Conservation (phyloP, 2,113 vertebrate species). For the Trogon melanurus region DNA sequence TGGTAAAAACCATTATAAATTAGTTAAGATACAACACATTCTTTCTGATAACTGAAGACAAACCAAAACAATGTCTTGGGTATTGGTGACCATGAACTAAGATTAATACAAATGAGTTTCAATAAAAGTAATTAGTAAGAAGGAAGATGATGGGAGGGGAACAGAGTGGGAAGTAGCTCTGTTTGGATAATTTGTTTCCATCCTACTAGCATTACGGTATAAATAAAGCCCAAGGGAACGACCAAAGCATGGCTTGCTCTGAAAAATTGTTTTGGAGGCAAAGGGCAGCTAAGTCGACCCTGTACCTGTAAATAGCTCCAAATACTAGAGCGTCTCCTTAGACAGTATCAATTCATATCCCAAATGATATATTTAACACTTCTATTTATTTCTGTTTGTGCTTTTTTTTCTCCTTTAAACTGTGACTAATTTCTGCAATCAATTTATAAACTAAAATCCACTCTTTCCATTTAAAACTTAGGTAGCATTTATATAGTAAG, state of each 20-base stretch:
- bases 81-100: background rate
- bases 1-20: background rate
- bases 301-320: slow-evolving; percentile 24
- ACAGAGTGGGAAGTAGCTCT: background rate
- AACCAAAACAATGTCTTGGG: background rate
- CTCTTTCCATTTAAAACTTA: slow-evolving; percentile 26
- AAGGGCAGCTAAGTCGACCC: background rate
- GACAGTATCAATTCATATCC: slow-evolving; percentile 14
- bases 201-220: background rate
- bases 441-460: slow-evolving; percentile 28
- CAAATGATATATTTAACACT: background rate
- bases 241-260: background rate
- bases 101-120: background rate
- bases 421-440: slow-evolving; percentile 42
- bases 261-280: background rate
- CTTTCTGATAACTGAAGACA: background rate
- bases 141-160: background rate
- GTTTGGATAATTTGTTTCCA: background rate
- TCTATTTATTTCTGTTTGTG: background rate
- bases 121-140: background rate
- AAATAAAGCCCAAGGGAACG: background rate
- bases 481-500: slow-evolving; percentile 34
- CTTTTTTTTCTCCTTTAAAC: background rate
- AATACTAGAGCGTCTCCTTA: background rate
- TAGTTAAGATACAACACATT: background rate